Base-by-base conservation (phyloP, 1,140 invertebrate genomes). In the Zophobas morio region DNA sequence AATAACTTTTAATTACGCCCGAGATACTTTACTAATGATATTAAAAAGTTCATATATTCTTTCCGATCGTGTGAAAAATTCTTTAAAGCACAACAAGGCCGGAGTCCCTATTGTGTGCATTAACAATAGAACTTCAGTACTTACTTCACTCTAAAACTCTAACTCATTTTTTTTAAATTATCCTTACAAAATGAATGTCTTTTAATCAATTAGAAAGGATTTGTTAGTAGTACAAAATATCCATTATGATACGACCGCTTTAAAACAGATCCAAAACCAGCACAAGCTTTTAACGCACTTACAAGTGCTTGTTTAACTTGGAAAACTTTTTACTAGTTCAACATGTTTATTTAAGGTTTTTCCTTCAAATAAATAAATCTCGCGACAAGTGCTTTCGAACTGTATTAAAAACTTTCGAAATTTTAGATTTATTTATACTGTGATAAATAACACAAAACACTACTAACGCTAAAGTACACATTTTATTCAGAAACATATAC, bases 281-380 rank as follows among this genome's bases (percentile, higher is more conserved):
- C 60, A 66, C 60, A 42, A 66, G 60, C 60, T 66, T 66, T 66
- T 66, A 66, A 42, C 60, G 42, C 60, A 66, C 60, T 66, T 66
- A 66, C 60, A 66, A 73, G 39, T 54, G 33, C 47, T 73, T 73
- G 51, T 73, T 73, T 73, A 73, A 73, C 35, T 73, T 73, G n/a
- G 35, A 34, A 42, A 73, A 73, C 51, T 73, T 73, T 73, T 54
- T 56, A 54, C 40, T 54, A 73, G 49, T 73, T 73, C 49, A 73
- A 73, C 71, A 73, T 73, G 71, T 73, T 73, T 73, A 73, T 73
- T 73, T 73, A 73, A 73, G 71, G 40, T 73, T 73, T 73, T 73
- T 73, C 70, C 51, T 42, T 42, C 37, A 1, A 56, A 51, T 73
- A 73, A 73, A 73, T 73, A 53, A 73, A 73, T 73, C 47, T 72